Evolutionary conservation across 2,113 vertebrate genomes (phyloP).

Genomic region (Saguinus imperator): DNA sequence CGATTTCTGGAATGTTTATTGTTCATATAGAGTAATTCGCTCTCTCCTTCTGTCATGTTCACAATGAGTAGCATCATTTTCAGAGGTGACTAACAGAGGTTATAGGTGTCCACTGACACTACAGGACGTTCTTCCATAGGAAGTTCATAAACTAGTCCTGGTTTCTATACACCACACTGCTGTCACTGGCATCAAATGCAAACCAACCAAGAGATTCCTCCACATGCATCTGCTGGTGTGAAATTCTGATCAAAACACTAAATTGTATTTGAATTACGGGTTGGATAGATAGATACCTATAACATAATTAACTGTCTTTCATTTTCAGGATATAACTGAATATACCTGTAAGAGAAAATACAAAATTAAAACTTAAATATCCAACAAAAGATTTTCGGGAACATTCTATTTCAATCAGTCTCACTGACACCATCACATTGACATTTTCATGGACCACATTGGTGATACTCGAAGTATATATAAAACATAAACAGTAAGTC

Average conservation of each 20-base stretch:
- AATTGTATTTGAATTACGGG: neutral
- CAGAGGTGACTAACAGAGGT: neutral
- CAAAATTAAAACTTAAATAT: neutral
- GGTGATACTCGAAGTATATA: neutral
- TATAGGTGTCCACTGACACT: neutral
- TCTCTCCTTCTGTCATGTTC: neutral
- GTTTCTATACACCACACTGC: rapidly evolving
- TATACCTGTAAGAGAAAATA: neutral
- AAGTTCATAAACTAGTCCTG: rapidly evolving
- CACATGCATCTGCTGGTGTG: neutral
- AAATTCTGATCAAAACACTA: neutral
- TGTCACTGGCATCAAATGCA: neutral
- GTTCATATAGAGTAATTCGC: neutral
- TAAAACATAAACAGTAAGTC: neutral
- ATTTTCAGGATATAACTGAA: neutral
- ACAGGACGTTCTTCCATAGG: rapidly evolving
- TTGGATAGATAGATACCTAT: neutral
- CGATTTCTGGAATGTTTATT: neutral
- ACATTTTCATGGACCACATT: neutral
- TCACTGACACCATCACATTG: neutral
- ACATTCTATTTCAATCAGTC: neutral
- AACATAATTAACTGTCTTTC: neutral
- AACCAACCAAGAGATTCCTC: rapidly evolving
- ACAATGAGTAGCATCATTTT: neutral
- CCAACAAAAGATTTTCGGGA: neutral